Percentiles rank a stretch among this genome's conserved stretches.
Conservation (phyloP, 2,113 vertebrate species). For the Anoura caudifer region DNA sequence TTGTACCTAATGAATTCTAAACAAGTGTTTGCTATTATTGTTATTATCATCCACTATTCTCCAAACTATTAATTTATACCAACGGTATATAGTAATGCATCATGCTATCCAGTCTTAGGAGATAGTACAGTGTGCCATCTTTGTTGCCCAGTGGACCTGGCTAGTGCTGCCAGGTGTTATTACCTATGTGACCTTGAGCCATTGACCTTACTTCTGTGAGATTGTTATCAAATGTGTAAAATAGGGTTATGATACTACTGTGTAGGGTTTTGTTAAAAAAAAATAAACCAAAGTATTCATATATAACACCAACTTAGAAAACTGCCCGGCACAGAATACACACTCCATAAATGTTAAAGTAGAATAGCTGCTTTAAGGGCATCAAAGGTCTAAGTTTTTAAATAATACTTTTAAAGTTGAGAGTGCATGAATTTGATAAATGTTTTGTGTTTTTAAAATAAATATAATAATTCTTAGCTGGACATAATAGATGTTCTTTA, state of each 20-base stretch:
- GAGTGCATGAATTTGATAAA: neutral
- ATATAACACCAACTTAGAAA: neutral
- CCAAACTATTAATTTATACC: neutral
- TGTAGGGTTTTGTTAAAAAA: neutral
- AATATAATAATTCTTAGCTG: neutral
- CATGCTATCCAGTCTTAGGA: neutral
- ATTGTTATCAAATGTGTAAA: neutral
- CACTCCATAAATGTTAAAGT: neutral
- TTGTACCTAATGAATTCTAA: neutral
- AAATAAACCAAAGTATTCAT: neutral
- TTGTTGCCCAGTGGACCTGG: neutral
- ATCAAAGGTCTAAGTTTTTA: neutral
- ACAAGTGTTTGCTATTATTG: neutral
- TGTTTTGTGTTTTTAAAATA: neutral
- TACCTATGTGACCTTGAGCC: neutral
- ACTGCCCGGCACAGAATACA: neutral
- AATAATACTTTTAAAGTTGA: conserved; percentile 13
- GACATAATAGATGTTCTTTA: neutral
- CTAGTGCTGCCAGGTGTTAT: neutral
- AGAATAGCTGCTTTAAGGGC: neutral
- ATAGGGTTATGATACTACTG: neutral
- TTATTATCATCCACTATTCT: neutral
- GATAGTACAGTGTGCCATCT: neutral
- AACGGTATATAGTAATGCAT: neutral
- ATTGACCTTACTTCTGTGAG: neutral